These are phyloP conservation scores for Tragelaphus buxtoni DNA, from an alignment of 2,113 vertebrate genomes.

Conservation along the genomic window DNA sequence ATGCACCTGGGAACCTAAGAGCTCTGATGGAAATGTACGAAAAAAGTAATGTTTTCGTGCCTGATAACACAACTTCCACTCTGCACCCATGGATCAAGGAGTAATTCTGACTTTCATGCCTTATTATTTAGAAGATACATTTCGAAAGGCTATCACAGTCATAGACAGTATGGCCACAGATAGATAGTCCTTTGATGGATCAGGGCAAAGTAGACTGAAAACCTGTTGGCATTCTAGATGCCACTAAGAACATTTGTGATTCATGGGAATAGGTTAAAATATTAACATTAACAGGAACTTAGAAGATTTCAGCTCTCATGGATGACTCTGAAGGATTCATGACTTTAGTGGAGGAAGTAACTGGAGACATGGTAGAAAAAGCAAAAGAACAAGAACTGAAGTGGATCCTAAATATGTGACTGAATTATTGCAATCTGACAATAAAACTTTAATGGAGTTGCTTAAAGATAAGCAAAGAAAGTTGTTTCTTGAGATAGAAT, in stretches of 20 bases:
- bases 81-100: neutral
- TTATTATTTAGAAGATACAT: neutral
- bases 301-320: neutral
- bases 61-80: neutral
- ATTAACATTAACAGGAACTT: neutral
- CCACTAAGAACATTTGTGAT: neutral
- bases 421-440: neutral
- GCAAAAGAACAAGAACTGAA: neutral
- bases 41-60: neutral
- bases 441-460: neutral
- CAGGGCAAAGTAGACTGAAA: neutral
- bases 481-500: neutral
- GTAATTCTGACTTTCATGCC: neutral
- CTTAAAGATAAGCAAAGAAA: neutral
- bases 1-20: neutral
- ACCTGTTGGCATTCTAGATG: neutral
- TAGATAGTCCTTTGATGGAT: neutral
- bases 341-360: neutral
- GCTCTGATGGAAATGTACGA: neutral
- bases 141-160: neutral
- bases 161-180: too few relatives aligned
- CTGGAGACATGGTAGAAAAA: neutral
- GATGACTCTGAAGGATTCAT: neutral
- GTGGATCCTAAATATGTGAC: neutral
- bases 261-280: neutral